phyloP scores from a whole-genome alignment of 2,113 vertebrate genomes.

The Tachysurus fulvidraco region DNA sequence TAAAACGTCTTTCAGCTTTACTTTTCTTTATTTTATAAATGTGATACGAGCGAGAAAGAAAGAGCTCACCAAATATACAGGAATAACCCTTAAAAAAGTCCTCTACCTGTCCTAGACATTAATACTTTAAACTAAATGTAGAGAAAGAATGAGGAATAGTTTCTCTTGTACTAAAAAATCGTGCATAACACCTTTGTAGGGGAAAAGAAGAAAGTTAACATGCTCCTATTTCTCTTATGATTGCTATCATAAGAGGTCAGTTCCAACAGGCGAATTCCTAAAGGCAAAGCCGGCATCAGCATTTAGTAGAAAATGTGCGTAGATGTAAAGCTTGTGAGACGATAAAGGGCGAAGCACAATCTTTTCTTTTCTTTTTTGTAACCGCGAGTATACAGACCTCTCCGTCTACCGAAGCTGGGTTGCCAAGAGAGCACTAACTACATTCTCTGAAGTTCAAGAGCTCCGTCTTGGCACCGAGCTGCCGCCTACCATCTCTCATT shows the following conservation, averaged over 20 bases:
- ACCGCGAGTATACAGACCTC: neutral
- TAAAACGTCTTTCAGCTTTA: neutral
- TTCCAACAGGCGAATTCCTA: neutral
- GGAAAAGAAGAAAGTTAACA: neutral
- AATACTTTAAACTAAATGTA: neutral
- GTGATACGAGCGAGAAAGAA: neutral
- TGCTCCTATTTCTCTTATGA: neutral
- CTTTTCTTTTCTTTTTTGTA: neutral
- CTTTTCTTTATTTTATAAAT: neutral
- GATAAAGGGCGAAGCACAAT: neutral
- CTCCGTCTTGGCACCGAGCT: slow-evolving; percentile 21
- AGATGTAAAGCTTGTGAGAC: neutral
- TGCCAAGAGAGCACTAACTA: slow-evolving; percentile 18
- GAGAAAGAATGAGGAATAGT: neutral
- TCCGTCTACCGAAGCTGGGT: neutral
- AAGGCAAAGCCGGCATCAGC: neutral
- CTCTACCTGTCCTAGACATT: neutral
- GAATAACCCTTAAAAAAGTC: neutral
- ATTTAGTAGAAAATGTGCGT: neutral
- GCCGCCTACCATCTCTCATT: slow-evolving; percentile 37
- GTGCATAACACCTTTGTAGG: neutral
- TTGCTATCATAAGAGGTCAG: neutral
- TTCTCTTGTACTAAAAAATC: neutral
- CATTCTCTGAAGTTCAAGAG: slow-evolving; percentile 23
- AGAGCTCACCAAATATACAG: neutral